These are phyloP conservation scores for Euglossa dilemma DNA, from an alignment of 1,140 invertebrate species.

Conservation along the genomic window DNA sequence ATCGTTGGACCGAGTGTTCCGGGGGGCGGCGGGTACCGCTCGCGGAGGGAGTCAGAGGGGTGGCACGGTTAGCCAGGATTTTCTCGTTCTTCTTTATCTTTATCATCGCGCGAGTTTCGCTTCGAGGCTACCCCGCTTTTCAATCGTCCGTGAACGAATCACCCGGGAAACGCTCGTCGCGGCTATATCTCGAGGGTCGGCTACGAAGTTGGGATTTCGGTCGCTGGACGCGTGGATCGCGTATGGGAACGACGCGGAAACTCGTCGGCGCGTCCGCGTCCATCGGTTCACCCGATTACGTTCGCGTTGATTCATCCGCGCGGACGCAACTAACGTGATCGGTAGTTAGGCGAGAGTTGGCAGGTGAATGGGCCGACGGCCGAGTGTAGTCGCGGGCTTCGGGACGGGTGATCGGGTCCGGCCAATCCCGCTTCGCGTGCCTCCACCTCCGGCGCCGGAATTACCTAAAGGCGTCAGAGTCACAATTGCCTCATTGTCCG, in stretches of 20 bases:
- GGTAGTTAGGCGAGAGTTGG: conserved; percentile 57
- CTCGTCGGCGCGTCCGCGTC: conserved; percentile 58
- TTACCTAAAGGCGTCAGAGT: conserved; percentile 49
- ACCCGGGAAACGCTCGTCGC: background rate
- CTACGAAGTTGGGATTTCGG: background rate
- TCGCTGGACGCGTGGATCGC: conserved; percentile 16
- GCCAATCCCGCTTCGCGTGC: conserved; percentile 37
- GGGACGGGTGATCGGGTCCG: conserved; percentile 37
- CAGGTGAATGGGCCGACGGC: conserved; percentile 53
- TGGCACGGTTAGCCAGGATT: background rate
- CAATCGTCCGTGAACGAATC: background rate
- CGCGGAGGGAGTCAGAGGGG: background rate
- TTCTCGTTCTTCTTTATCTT: conserved; percentile 9
- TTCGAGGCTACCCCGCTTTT: background rate
- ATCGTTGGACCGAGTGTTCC: conserved; percentile 15
- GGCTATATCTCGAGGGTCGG: too few species aligned
- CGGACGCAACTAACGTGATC: conserved; percentile 59
- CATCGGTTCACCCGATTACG: conserved; percentile 54
- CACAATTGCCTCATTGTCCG: conserved; percentile 51
- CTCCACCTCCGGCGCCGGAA: conserved; percentile 24
- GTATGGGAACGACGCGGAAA: conserved; percentile 18
- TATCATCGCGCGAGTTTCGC: conserved; percentile 31
- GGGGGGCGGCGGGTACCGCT: too few species aligned
- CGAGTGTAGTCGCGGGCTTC: conserved; percentile 44
- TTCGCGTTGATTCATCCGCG: conserved; percentile 59